Conservation (phyloP, 23 tunicate species). For the Botrylloides violaceus region DNA sequence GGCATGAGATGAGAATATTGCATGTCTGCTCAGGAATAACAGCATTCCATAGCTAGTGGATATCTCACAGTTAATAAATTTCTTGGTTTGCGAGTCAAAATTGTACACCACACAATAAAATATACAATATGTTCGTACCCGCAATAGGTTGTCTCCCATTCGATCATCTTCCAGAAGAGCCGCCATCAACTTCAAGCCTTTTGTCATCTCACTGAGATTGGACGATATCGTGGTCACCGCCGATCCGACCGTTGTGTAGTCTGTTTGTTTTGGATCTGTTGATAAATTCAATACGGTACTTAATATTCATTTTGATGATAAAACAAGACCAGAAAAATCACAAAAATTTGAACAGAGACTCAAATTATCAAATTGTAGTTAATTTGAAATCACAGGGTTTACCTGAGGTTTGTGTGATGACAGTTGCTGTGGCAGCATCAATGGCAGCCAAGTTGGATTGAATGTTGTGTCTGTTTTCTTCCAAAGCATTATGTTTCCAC, state of each 20-base stretch:
- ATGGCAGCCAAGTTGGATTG: conserved; percentile 95
- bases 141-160: conserved; percentile 62
- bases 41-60: too few relatives aligned
- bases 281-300: background rate
- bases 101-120: too few relatives aligned
- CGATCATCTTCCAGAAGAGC: conserved; percentile 71
- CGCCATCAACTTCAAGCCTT: conserved; percentile 80
- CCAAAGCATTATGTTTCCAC: conserved; percentile 76
- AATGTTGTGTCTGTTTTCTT: conserved; percentile 90
- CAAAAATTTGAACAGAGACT: too few relatives aligned
- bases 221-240: conserved; percentile 91
- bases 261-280: conserved; percentile 53
- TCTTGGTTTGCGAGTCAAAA: too few relatives aligned
- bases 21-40: too few relatives aligned
- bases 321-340: background rate
- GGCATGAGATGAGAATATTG: too few relatives aligned
- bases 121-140: too few relatives aligned
- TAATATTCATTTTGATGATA: background rate
- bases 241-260: conserved; percentile 91
- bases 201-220: conserved; percentile 78
- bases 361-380: too few relatives aligned
- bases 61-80: too few relatives aligned
- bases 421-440: conserved; percentile 96
- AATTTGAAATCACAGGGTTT: too few relatives aligned
- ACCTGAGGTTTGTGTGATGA: conserved; percentile 92